Evolutionary conservation across 2,888 invertebrate genomes (phyloP).

Genomic region (Anodontia alba): DNA sequence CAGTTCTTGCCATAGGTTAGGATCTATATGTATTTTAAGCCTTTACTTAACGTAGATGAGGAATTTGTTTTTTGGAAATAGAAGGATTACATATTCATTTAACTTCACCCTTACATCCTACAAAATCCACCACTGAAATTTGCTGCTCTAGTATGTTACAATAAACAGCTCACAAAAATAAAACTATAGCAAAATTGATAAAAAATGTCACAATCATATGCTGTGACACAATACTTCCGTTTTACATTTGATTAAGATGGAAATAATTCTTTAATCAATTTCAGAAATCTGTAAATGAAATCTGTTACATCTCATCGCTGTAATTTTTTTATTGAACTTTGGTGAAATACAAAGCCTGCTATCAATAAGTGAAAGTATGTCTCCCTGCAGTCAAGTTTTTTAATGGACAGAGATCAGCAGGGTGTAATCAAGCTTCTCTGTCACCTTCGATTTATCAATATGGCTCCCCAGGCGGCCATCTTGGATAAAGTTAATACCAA

Average conservation of each 20-base stretch:
- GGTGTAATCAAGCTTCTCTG: slow-evolving; percentile 3
- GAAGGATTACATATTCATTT: too few relatives aligned
- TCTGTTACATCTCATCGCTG: slow-evolving; percentile 6
- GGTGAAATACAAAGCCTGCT: background rate
- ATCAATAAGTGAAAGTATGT: background rate
- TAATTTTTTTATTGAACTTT: background rate
- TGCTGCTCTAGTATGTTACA: too few relatives aligned
- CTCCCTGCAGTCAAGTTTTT: background rate
- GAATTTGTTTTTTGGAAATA: too few relatives aligned
- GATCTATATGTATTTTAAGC: too few relatives aligned
- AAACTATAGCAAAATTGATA: background rate
- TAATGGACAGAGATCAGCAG: slow-evolving; percentile 9
- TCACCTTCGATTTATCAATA: slow-evolving; percentile 10
- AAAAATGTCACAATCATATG: background rate
- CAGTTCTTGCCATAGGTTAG: too few relatives aligned
- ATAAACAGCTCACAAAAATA: too few relatives aligned
- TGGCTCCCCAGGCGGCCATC: background rate
- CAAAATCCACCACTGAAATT: too few relatives aligned
- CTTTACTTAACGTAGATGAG: too few relatives aligned
- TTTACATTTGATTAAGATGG: slow-evolving; percentile 1
- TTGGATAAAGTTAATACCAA: background rate
- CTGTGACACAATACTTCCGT: background rate
- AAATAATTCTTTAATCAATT: slow-evolving; percentile 2
- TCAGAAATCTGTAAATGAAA: slow-evolving; percentile 8
- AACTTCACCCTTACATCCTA: too few relatives aligned